A percentile compares a stretch with the other conserved stretches of the same genome.
Conservation (phyloP, 2,113 vertebrate species). For the Odontophorus gujanensis region DNA sequence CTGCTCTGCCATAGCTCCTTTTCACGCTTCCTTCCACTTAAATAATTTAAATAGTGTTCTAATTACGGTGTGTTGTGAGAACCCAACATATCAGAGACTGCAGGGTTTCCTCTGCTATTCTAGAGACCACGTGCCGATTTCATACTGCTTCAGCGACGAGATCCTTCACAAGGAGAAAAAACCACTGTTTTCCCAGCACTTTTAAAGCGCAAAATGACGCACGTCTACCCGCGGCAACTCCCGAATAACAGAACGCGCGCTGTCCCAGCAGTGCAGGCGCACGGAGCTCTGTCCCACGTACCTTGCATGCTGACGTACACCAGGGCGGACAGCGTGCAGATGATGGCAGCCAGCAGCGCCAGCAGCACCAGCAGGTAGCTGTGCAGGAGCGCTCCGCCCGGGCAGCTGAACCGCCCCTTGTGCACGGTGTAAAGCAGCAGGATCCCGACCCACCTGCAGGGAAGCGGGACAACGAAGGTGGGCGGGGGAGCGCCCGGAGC, state of each 20-base stretch:
- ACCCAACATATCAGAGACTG: not conserved
- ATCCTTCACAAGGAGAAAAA: not conserved
- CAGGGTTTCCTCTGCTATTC: not conserved
- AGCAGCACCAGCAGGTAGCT: slow-evolving; percentile 89
- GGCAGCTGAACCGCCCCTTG: slow-evolving; percentile 84
- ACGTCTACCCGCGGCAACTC: not conserved
- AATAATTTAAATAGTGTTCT: not conserved
- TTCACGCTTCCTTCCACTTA: not conserved
- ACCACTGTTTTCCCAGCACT: not conserved
- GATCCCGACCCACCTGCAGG: slow-evolving; percentile 89
- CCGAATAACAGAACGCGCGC: not conserved
- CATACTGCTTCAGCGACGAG: not conserved
- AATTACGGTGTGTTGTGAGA: not conserved
- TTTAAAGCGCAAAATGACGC: not conserved
- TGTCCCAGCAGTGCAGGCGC: too few relatives aligned
- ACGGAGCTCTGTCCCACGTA: slow-evolving; percentile 34
- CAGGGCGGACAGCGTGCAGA: slow-evolving; percentile 84
- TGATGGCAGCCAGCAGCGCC: slow-evolving; percentile 85
- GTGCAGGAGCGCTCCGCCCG: slow-evolving; percentile 82
- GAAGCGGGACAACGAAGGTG: not conserved
- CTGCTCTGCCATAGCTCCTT: not conserved
- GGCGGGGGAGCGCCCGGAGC: too few relatives aligned
- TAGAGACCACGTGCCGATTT: not conserved
- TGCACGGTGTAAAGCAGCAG: slow-evolving; percentile 84
- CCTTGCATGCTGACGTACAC: slow-evolving; percentile 93